Conservation (phyloP, 2,797 vertebrate species). For the Gouania willdenowi region DNA sequence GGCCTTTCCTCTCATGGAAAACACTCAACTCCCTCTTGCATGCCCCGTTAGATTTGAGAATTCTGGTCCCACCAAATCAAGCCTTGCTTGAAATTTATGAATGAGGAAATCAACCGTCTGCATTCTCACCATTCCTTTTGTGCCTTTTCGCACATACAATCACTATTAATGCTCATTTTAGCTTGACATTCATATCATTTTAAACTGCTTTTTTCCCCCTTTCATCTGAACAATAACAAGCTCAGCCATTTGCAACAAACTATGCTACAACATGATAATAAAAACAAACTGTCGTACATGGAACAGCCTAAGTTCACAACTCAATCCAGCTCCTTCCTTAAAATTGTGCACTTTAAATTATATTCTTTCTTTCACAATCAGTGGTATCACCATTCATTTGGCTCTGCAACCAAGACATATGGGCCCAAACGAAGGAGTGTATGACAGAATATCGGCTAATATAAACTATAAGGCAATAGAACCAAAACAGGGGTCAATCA, state of each 20-base stretch:
- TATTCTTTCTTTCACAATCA: too few relatives aligned
- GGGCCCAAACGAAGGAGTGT: conserved; percentile 40
- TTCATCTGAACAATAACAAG: conserved; percentile 10
- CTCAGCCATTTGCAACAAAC: too few relatives aligned
- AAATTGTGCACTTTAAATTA: too few relatives aligned
- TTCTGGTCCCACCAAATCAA: conserved; percentile 9
- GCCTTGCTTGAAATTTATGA: conserved; percentile 28
- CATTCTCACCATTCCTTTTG: conserved; percentile 1
- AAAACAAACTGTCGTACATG: too few relatives aligned
- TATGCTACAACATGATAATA: too few relatives aligned
- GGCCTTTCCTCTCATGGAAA: conserved; percentile 23
- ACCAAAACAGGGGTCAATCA: conserved; percentile 47
- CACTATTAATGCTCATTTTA: conserved; percentile 18
- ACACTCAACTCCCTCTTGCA: conserved; percentile 27
- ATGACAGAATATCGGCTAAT: conserved; percentile 35
- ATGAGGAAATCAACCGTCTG: conserved; percentile 24
- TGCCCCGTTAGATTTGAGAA: conserved; percentile 19
- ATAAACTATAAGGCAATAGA: conserved; percentile 64
- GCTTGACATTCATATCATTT: too few relatives aligned
- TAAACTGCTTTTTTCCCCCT: too few relatives aligned
- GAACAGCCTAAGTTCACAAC: too few relatives aligned
- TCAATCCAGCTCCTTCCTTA: too few relatives aligned
- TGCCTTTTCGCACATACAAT: conserved; percentile 19
- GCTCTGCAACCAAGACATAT: conserved; percentile 38
- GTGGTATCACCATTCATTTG: conserved; percentile 9